phyloP scores from a whole-genome alignment of 2,113 vertebrate species.

The Tetraodon nigroviridis region DNA sequence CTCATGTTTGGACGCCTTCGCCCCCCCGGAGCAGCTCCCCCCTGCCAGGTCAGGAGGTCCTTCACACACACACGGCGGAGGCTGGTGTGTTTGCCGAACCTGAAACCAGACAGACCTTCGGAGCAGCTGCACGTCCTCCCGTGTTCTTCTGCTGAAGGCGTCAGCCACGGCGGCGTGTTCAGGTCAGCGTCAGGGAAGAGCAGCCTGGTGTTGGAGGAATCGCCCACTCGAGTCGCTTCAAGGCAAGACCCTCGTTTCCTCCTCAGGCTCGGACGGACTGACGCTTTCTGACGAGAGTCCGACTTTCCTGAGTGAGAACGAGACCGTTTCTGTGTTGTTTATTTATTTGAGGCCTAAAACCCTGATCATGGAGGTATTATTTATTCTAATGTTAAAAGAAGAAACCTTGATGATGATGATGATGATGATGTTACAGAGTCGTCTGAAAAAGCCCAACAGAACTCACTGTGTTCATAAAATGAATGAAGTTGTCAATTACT shows the following conservation, averaged over 20 bases:
- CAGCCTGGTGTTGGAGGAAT: not conserved
- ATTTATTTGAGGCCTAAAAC: slow-evolving; percentile 52
- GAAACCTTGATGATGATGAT: no score
- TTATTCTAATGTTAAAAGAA: slow-evolving; percentile 58
- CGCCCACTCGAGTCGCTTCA: no score
- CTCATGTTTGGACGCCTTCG: no score
- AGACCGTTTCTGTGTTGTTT: slow-evolving; percentile 42
- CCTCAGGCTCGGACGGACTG: slow-evolving; percentile 11
- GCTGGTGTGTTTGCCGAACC: no score
- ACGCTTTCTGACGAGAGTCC: slow-evolving; percentile 44
- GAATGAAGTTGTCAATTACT: slow-evolving; percentile 60
- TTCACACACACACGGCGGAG: no score
- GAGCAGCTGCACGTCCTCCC: no score
- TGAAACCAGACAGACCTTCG: no score
- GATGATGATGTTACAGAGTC: slow-evolving; percentile 29
- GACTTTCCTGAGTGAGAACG: slow-evolving; percentile 45
- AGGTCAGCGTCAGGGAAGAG: not conserved
- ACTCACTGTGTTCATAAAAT: slow-evolving; percentile 43
- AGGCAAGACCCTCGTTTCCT: slow-evolving; percentile 15
- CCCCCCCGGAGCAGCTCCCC: no score
- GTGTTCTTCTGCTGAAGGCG: no score
- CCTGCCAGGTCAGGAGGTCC: no score
- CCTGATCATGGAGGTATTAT: slow-evolving; percentile 59
- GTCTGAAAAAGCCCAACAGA: slow-evolving; percentile 76
- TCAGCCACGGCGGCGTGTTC: not conserved